Evolutionary conservation across 2,113 vertebrate species (phyloP), one percentile per base, ranked within the genome.

Genomic region (Laticauda laticaudata): DNA sequence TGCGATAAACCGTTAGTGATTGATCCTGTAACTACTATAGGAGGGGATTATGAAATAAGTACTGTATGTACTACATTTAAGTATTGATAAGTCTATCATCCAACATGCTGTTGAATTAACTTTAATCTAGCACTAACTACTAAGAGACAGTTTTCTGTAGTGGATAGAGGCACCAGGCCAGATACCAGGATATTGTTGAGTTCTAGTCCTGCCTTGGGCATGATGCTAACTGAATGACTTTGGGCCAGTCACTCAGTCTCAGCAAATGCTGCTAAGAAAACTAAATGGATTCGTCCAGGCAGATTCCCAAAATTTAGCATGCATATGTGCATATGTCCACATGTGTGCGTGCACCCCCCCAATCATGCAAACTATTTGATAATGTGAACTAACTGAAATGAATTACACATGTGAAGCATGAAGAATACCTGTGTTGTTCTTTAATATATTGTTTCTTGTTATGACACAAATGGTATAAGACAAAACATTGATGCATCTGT

Each of bases 281-380:
- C 18, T 81, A 39, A 20, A 21, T 81, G 75, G 75, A 43, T 81
- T 81, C 43, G 34, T 81, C 75, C 75, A 21, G 18, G 34, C 18
- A 81, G 75, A 43, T 18, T 81, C 34, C 34, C 7, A 3, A 39
- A 81, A 81, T 81, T n/a, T 39, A 81, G 69, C 61, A n/a, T 14
- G n/a, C 4, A n/a, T 69, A 81, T 0, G 6, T 34, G 14, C 5
- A 4, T 3, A 20, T 75, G 69, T 39, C 2, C 69, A 75, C 15
- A 75, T 5, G 1, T 12, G 18, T 21, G 23, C 2, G 23, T 10
- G 9, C 59, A 3, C 18, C 1, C 39, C 0, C 20, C 1, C 18
- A 21, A 53, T 51, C 48, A n/a, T 8, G 18, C 15, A 53, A 53
- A 87, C 20, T 48, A 51, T 29, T 45, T 88, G 26, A 54, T 4